Evolutionary conservation across 1,140 invertebrate species (phyloP).

Genomic region (Antheraea pernyi): DNA sequence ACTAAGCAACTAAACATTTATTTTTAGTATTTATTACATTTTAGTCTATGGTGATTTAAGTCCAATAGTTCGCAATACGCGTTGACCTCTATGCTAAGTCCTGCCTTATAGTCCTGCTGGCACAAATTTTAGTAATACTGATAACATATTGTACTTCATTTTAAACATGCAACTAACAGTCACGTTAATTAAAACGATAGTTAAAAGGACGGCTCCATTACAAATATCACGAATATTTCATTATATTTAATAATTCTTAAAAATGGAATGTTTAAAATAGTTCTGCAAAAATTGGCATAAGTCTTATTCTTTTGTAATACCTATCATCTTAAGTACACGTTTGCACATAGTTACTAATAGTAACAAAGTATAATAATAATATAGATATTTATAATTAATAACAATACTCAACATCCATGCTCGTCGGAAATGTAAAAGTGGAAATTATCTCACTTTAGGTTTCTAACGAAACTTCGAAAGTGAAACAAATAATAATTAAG

Average conservation of each 20-base stretch:
- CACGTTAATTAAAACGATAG: constrained; percentile 2
- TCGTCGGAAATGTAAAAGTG: not conserved
- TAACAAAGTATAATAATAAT: not conserved
- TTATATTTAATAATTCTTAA: constrained; percentile 2
- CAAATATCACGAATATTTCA: not conserved
- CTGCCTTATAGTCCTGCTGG: not conserved
- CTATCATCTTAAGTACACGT: not conserved
- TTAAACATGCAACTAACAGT: constrained; percentile 14
- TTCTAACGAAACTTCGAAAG: constrained; percentile 66
- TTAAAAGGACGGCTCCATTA: constrained; percentile 17
- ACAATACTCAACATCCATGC: not conserved
- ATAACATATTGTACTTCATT: constrained; percentile 36
- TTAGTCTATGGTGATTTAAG: not conserved
- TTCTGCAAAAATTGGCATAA: not conserved
- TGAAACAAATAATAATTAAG: constrained; percentile 38
- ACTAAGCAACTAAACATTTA: too few species aligned
- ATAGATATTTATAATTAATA: not conserved
- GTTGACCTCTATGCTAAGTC: not conserved
- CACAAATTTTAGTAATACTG: constrained; percentile 32
- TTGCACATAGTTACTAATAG: not conserved
- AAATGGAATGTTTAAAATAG: constrained; percentile 11
- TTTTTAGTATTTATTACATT: too few species aligned
- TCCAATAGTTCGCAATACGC: not conserved
- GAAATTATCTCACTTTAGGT: constrained; percentile 59
- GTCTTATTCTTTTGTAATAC: not conserved